Evolutionary conservation across 2,888 invertebrate genomes (phyloP).

Genomic region (Troilus luridus): DNA sequence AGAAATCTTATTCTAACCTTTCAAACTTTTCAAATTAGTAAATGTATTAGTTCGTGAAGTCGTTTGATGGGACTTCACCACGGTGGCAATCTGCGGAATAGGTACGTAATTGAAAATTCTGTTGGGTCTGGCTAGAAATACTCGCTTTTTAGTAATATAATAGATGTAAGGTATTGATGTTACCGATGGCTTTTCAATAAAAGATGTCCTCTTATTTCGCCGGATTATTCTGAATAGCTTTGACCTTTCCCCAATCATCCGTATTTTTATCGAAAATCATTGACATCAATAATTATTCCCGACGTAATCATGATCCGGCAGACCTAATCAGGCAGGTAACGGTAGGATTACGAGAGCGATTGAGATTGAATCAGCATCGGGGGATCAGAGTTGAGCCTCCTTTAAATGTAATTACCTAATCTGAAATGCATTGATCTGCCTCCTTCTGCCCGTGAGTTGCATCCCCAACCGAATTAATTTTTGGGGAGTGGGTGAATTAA

Average conservation of each 20-base stretch:
- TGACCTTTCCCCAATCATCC: neutral
- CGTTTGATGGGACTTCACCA: too few species aligned
- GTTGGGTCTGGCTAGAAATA: too few species aligned
- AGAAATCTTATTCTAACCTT: too few species aligned
- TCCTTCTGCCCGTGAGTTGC: constrained; percentile 2
- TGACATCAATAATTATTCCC: neutral
- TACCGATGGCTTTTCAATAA: neutral
- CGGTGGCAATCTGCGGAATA: too few species aligned
- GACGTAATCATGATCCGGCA: neutral
- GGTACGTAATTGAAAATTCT: too few species aligned
- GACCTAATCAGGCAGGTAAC: constrained; percentile 19
- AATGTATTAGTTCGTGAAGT: too few species aligned
- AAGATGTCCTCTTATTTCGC: too few species aligned
- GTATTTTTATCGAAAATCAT: neutral
- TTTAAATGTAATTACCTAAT: constrained; percentile 41
- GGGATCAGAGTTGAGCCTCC: constrained; percentile 16
- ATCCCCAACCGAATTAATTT: constrained; percentile 30
- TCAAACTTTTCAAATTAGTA: too few species aligned
- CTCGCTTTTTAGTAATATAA: too few species aligned
- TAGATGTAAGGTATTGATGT: too few species aligned
- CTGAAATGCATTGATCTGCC: constrained; percentile 8
- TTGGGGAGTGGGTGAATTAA: constrained; percentile 42
- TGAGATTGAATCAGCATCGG: constrained; percentile 4
- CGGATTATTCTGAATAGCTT: neutral
- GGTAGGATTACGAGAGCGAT: neutral